These are phyloP conservation scores for Thelaira solivaga DNA, from an alignment of 2,888 invertebrate genomes.

Conservation along the genomic window DNA sequence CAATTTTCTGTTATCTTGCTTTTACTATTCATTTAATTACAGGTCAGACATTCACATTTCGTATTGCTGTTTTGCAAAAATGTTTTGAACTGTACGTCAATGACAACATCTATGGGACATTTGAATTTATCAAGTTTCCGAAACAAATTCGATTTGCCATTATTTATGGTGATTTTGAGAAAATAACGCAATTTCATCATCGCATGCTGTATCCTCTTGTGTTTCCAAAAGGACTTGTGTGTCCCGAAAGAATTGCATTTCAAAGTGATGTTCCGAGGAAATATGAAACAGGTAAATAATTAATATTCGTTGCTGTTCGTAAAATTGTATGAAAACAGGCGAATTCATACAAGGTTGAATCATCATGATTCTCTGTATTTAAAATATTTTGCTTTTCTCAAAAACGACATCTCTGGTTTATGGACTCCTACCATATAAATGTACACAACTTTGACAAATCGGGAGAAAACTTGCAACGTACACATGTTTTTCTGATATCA, in stretches of 20 bases:
- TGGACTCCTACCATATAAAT: too few relatives aligned
- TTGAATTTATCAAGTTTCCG: constrained; percentile 74
- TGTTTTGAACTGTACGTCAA: constrained; percentile 77
- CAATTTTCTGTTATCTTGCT: too few relatives aligned
- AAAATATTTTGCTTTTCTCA: too few relatives aligned
- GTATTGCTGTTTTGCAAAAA: constrained; percentile 75
- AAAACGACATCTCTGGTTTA: too few relatives aligned
- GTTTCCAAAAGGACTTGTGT: constrained; percentile 72
- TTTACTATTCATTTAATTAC: not conserved
- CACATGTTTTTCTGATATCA: too few relatives aligned
- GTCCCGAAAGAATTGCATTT: constrained; percentile 74
- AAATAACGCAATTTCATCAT: constrained; percentile 76
- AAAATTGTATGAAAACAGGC: too few relatives aligned
- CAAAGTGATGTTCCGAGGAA: constrained; percentile 75
- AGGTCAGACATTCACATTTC: constrained; percentile 75
- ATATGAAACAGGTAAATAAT: constrained; percentile 74
- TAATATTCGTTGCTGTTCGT: too few relatives aligned
- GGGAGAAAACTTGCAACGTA: too few relatives aligned
- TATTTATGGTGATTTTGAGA: constrained; percentile 75
- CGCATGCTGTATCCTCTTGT: constrained; percentile 75
- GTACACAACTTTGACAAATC: too few relatives aligned
- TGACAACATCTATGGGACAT: constrained; percentile 75
- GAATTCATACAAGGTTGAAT: too few relatives aligned
- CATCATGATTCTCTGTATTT: too few relatives aligned
- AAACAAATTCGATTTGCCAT: constrained; percentile 75